These are phyloP conservation scores for cat (Felis catus) DNA, from an alignment of 2,113 vertebrate genomes.

Conservation along the genomic window DNA sequence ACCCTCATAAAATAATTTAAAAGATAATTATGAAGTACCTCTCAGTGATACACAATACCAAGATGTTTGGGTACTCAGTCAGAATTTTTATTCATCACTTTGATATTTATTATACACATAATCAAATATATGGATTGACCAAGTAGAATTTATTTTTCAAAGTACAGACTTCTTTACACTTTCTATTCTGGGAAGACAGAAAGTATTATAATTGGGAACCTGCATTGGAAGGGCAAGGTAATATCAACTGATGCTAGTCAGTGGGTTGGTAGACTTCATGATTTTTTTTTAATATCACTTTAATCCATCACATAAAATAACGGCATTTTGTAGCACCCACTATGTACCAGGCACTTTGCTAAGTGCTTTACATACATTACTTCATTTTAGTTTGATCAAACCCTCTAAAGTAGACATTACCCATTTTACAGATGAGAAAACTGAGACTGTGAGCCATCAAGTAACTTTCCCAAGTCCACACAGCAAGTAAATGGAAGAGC, in stretches of 20 bases:
- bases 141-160: background rate
- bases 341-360: background rate
- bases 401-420: background rate
- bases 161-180: background rate
- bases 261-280: background rate
- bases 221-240: background rate
- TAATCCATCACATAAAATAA: too few relatives aligned
- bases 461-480: background rate
- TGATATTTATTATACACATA: background rate
- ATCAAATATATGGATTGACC: background rate
- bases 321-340: background rate
- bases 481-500: background rate
- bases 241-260: background rate
- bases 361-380: background rate
- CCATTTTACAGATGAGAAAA: background rate
- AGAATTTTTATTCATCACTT: background rate
- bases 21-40: background rate
- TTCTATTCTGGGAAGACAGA: background rate
- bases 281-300: background rate
- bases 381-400: slow-evolving; percentile 29
- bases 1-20: background rate
- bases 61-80: background rate
- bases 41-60: background rate
- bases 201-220: background rate
- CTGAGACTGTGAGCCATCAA: background rate